A percentile compares a stretch with the other conserved stretches of the same genome.
Conservation (phyloP, 2,797 vertebrate species). For the Anas capensis region DNA sequence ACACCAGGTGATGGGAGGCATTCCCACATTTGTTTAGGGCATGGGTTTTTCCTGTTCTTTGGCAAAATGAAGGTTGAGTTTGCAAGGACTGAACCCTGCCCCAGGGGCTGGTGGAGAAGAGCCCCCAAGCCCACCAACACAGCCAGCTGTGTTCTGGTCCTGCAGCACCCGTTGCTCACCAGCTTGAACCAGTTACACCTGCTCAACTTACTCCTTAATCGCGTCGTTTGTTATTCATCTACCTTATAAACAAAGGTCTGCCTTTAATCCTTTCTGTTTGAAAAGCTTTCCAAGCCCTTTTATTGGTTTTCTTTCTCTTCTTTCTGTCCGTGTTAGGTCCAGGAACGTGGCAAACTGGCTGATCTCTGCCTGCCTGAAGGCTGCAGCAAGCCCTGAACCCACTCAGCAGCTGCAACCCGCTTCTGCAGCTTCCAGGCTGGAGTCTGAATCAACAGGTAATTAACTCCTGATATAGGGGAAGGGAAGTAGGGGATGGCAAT, state of each 20-base stretch:
- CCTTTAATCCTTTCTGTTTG: not conserved
- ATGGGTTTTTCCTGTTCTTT: not conserved
- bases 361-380: not conserved
- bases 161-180: not conserved
- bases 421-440: not conserved
- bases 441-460: not conserved
- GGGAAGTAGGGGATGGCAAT: not conserved
- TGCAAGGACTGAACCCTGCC: not conserved
- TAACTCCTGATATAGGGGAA: not conserved
- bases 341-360: not conserved
- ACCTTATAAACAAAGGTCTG: not conserved
- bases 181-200: not conserved
- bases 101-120: not conserved
- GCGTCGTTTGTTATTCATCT: not conserved
- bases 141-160: not conserved
- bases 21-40: not conserved
- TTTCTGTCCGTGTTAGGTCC: not conserved
- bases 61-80: not conserved
- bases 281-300: not conserved
- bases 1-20: not conserved
- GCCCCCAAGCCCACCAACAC: not conserved
- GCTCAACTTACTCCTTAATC: not conserved
- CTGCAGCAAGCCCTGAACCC: not conserved
- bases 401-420: not conserved
- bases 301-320: not conserved